Conservation (phyloP, 92 coral and sea anemone genomes). For the Palythoa caribaeorum region DNA sequence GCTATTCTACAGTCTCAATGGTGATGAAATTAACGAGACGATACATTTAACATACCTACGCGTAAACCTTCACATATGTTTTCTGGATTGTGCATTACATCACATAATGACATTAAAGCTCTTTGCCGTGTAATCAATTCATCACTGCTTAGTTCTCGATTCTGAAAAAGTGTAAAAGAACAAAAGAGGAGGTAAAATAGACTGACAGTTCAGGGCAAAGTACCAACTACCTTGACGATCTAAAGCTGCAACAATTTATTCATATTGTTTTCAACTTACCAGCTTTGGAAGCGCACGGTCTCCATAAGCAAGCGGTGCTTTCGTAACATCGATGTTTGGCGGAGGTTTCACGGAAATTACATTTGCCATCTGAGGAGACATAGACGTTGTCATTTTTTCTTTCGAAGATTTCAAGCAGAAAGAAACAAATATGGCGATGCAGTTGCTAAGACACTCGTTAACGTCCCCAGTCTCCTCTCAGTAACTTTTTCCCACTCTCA, state of each 20-base stretch:
- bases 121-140: slow-evolving; percentile 88
- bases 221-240: background rate
- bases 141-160: slow-evolving; percentile 85
- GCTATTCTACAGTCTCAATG: too few species aligned
- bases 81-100: slow-evolving; percentile 97
- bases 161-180: slow-evolving; percentile 43
- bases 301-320: slow-evolving; percentile 91
- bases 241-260: too few species aligned
- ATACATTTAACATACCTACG: slow-evolving; percentile 73
- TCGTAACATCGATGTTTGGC: slow-evolving; percentile 92
- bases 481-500: background rate
- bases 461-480: slow-evolving; percentile 14
- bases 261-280: slow-evolving; percentile 57
- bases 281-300: slow-evolving; percentile 84
- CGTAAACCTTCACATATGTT: slow-evolving; percentile 87
- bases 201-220: background rate
- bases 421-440: slow-evolving; percentile 83
- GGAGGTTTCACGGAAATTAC: slow-evolving; percentile 90
- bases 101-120: slow-evolving; percentile 95
- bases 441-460: slow-evolving; percentile 73
- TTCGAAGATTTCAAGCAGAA: background rate
- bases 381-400: slow-evolving; percentile 50
- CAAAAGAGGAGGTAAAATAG: background rate
- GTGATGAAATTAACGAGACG: background rate
- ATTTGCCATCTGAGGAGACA: slow-evolving; percentile 65